A percentile compares a stretch with the other conserved stretches of the same genome.
Conservation (phyloP, 2,113 vertebrate species). For the Anoplopoma fimbria region DNA sequence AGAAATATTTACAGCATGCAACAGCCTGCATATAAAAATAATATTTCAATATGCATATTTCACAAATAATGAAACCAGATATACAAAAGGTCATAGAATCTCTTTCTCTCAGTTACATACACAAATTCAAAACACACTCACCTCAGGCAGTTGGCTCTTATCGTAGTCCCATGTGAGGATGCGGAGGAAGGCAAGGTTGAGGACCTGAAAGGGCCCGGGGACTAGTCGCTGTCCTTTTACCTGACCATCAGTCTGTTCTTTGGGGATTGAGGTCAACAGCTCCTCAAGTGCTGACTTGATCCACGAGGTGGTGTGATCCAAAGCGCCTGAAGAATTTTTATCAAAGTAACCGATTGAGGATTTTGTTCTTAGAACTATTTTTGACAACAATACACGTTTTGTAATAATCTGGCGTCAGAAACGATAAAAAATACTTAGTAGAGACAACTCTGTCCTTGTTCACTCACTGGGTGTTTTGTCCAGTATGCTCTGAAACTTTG, state of each 20-base stretch:
- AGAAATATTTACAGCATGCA: background rate
- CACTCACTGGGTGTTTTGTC: constrained; percentile 92
- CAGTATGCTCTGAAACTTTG: constrained; percentile 92
- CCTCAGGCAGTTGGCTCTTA: constrained; percentile 89
- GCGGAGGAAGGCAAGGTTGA: constrained; percentile 89
- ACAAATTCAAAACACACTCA: constrained; percentile 52
- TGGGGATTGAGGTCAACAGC: constrained; percentile 76
- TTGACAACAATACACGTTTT: background rate
- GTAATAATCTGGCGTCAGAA: background rate
- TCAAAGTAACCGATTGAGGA: background rate
- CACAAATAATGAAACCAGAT: background rate
- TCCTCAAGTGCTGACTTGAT: constrained; percentile 89
- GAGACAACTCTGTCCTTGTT: background rate
- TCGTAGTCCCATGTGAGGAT: constrained; percentile 88
- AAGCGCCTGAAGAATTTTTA: constrained; percentile 82
- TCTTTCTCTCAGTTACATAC: background rate
- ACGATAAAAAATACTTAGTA: background rate
- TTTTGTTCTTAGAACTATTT: background rate
- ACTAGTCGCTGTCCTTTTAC: constrained; percentile 72
- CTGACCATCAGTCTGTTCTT: constrained; percentile 71
- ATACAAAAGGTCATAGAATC: background rate
- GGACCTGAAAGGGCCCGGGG: constrained; percentile 88
- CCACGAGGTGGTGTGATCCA: constrained; percentile 91
- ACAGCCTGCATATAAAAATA: background rate
- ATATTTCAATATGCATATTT: background rate